Base-by-base conservation (phyloP, 2,113 vertebrate species). In the Perca schrenkii region DNA sequence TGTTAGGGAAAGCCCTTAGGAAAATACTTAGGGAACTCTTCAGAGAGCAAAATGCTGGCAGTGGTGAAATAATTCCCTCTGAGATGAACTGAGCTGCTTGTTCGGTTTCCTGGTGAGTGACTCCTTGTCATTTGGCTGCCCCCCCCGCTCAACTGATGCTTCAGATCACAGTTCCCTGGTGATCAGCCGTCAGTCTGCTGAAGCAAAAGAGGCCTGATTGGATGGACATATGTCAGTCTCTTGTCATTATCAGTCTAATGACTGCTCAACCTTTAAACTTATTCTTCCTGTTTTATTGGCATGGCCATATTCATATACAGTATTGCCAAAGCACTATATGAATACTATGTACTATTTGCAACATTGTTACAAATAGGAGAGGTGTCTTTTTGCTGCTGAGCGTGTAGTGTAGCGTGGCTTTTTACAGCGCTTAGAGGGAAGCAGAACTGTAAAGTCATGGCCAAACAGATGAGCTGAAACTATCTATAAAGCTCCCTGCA, bases 161-260 rank as follows among this genome's bases (percentile, higher is more conserved):
- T 85, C 31, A 66, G 64, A 75, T 72, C 19, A 19, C 22, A 16
- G 40, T 25, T 52, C 61, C 31, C 15, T 25, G 53, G 17, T 75
- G 73, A 60, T 83, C 70, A 73, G 0, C 65, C 40, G 70, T 85
- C 86, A 81, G 65, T 78, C 58, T 52, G 62, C 57, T 57, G 15
- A 36, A 54, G 34, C 10, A 28, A 36, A 62, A 19, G 8, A 21
- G 67, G 34, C 75, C 69, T 74, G 66, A 69, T 16, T 64, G 11
- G 19, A 21, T 36, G 8, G 56, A 25, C 7, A n/a, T 25, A 22
- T 57, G 14, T 60, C 56, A 58, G 56, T 25, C 31, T 62, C 7
- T 17, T n/a, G 17, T 40, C 34, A 52, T 52, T 17, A 8, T 52
- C 49, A 10, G 53, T 56, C 22, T 25, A 14, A 22, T 57, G 54